Percentiles rank a stretch among this genome's conserved stretches.
Conservation (phyloP, 2,888 invertebrate species). For the Silvanus unidentatus region DNA sequence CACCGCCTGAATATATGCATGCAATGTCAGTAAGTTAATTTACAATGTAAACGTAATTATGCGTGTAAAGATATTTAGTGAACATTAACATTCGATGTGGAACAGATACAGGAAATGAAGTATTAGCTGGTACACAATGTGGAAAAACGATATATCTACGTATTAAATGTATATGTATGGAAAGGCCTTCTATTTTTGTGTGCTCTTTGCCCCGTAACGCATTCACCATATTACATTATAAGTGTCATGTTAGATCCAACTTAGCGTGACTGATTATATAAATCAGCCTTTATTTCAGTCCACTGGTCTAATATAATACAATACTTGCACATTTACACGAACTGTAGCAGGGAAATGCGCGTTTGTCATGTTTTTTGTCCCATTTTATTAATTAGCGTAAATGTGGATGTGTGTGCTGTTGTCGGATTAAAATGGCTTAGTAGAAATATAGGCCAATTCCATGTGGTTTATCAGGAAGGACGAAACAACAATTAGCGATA, state of each 20-base stretch:
- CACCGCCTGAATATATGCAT: no score
- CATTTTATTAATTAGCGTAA: conserved; percentile 23
- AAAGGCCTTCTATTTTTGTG: no score
- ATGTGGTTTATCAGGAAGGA: no score
- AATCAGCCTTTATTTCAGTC: conserved; percentile 37
- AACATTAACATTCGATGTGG: conserved; percentile 15
- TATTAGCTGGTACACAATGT: conserved; percentile 34
- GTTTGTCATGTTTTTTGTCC: conserved; percentile 22
- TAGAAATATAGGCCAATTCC: no score
- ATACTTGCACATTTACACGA: conserved; percentile 16
- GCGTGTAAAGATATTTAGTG: conserved; percentile 1
- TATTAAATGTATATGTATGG: no score
- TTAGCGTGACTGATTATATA: conserved; percentile 39
- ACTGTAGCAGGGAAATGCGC: conserved; percentile 4
- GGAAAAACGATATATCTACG: conserved; percentile 29
- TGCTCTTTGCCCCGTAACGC: conserved; percentile 28
- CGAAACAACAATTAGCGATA: no score
- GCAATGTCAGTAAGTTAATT: no score
- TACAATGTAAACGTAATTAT: background rate
- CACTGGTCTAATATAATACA: conserved; percentile 22
- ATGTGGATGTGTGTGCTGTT: conserved; percentile 13
- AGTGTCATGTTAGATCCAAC: conserved; percentile 20
- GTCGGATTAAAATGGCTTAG: conserved; percentile 1
- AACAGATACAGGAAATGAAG: conserved; percentile 33
- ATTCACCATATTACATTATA: conserved; percentile 20